Evolutionary conservation across 2,888 invertebrate genomes (phyloP).

Genomic region (Caenorhabditis sinica): DNA sequence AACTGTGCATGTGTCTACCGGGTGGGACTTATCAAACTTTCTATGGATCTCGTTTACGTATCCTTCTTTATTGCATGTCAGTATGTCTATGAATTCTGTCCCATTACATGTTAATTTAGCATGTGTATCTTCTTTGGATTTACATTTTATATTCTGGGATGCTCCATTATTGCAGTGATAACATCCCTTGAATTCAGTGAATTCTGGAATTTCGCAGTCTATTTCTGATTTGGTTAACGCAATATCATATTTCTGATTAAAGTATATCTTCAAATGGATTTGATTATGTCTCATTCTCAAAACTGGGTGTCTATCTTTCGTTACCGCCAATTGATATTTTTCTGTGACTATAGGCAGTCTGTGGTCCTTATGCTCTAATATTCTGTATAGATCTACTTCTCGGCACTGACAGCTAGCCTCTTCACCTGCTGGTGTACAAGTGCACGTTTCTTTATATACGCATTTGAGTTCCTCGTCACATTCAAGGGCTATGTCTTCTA

Average conservation of each 20-base stretch:
- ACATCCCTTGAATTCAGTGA: slow-evolving; percentile 2
- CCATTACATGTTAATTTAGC: slow-evolving; percentile 1
- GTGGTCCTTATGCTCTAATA: slow-evolving; percentile 9
- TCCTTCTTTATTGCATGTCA: slow-evolving; percentile 1
- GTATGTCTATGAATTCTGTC: not conserved
- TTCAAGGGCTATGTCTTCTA: slow-evolving; percentile 9
- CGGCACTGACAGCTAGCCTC: slow-evolving; percentile 14
- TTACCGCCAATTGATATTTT: slow-evolving; percentile 14
- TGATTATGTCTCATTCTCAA: slow-evolving; percentile 20
- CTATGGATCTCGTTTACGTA: not conserved
- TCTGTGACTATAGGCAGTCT: slow-evolving; percentile 18
- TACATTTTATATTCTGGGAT: not conserved
- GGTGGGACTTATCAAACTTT: not conserved
- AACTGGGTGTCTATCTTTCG: slow-evolving; percentile 14
- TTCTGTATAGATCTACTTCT: slow-evolving; percentile 17
- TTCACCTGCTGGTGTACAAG: slow-evolving; percentile 13
- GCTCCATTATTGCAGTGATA: slow-evolving; percentile 10
- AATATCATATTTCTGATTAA: slow-evolving; percentile 14
- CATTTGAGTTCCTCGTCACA: slow-evolving; percentile 13
- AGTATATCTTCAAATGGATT: not conserved
- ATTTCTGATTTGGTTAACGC: slow-evolving; percentile 18
- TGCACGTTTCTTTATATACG: not conserved
- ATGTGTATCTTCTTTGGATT: not conserved
- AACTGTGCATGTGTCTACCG: not conserved
- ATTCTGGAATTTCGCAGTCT: slow-evolving; percentile 10